Conservation (phyloP, 2,797 vertebrate species). For the Neopelma chrysocephalum region DNA sequence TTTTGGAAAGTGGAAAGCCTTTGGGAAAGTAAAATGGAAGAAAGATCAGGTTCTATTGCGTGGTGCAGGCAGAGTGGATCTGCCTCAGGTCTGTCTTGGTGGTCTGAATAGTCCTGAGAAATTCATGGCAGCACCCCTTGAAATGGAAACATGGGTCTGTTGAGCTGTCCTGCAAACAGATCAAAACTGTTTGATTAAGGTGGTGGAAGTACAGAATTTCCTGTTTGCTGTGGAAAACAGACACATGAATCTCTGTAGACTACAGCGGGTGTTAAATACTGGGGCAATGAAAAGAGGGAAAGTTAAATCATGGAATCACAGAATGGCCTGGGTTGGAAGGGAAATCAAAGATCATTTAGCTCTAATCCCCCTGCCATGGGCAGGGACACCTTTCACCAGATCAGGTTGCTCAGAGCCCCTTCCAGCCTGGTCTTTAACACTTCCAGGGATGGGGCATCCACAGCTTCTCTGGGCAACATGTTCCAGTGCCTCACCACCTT, state of each 20-base stretch:
- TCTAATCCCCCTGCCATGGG: accelerated
- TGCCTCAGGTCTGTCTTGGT: not conserved
- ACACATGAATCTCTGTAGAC: not conserved
- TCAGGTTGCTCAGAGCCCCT: not conserved
- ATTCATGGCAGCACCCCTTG: not conserved
- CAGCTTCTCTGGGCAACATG: not conserved
- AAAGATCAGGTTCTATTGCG: accelerated
- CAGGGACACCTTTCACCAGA: accelerated
- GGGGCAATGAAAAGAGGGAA: not conserved
- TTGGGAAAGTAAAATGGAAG: not conserved
- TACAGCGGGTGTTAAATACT: not conserved
- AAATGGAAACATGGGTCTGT: not conserved
- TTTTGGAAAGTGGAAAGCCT: not conserved
- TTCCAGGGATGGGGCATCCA: not conserved
- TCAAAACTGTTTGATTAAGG: not conserved
- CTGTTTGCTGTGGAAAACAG: accelerated
- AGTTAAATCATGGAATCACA: not conserved
- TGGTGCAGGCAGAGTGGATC: not conserved
- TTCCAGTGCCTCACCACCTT: not conserved
- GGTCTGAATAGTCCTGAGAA: not conserved
- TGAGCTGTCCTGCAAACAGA: not conserved
- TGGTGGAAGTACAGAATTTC: not conserved
- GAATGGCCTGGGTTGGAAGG: not conserved
- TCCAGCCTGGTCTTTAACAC: not conserved
- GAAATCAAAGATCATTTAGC: not conserved